phyloP scores from a whole-genome alignment of 2,113 vertebrate species.

The Calyptomena viridis region DNA sequence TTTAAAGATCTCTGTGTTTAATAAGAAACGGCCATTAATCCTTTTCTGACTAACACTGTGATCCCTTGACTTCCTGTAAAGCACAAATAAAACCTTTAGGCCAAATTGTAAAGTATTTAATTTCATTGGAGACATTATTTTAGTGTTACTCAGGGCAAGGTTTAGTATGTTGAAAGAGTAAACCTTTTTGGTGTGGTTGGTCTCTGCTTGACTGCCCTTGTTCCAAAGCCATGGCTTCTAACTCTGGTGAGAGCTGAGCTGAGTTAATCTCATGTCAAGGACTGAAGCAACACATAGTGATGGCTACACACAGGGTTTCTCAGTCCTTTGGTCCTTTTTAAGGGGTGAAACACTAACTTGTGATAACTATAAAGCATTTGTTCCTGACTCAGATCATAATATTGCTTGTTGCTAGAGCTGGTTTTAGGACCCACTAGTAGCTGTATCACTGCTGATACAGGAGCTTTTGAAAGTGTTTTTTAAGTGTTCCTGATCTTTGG shows the following conservation, averaged over 20 bases:
- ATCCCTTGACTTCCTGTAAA: slow-evolving; percentile 42
- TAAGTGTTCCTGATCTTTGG: neutral
- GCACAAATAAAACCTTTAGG: slow-evolving; percentile 38
- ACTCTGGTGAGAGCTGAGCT: neutral
- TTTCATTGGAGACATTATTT: slow-evolving; percentile 44
- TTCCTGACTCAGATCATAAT: neutral
- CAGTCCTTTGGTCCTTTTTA: neutral
- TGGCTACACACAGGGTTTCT: neutral
- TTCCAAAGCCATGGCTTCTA: neutral
- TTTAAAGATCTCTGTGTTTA: slow-evolving; percentile 41
- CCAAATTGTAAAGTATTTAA: slow-evolving; percentile 51
- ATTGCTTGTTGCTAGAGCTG: neutral
- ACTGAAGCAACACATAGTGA: neutral
- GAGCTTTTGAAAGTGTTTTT: neutral
- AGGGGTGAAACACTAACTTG: neutral
- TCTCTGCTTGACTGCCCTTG: neutral
- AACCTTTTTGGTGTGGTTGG: neutral
- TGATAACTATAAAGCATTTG: neutral
- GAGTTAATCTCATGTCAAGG: neutral
- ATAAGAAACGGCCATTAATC: slow-evolving; percentile 44
- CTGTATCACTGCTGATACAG: neutral
- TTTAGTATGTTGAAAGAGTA: neutral
- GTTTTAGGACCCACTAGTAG: neutral
- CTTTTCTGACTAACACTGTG: slow-evolving; percentile 43
- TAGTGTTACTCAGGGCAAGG: slow-evolving; percentile 1